phyloP scores from a whole-genome alignment of 2,888 invertebrate species.

The Eucera pruinosa region DNA sequence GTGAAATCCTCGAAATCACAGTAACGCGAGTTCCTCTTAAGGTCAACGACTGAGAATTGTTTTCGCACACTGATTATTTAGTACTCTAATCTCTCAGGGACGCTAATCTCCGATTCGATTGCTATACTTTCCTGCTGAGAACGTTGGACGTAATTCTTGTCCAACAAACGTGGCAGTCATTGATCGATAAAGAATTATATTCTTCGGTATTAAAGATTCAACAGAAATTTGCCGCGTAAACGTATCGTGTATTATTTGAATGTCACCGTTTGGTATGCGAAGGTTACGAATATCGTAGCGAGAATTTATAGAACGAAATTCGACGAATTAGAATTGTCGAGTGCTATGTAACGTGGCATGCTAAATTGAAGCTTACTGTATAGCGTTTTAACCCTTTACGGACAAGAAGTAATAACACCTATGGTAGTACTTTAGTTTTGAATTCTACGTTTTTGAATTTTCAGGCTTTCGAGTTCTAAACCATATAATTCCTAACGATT shows the following conservation, averaged over 20 bases:
- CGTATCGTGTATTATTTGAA: constrained; percentile 29
- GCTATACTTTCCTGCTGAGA: constrained; percentile 19
- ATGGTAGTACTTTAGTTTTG: too few species aligned
- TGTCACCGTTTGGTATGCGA: constrained; percentile 33
- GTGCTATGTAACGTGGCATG: too few species aligned
- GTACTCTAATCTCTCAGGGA: constrained; percentile 32
- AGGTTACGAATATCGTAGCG: constrained; percentile 30
- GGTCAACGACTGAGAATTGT: constrained; percentile 46
- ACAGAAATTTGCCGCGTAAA: constrained; percentile 4
- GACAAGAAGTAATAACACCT: too few species aligned
- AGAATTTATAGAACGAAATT: background rate
- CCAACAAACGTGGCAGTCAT: background rate
- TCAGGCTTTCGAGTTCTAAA: too few species aligned
- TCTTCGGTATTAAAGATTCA: constrained; percentile 33
- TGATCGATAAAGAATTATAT: constrained; percentile 38
- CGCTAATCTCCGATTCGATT: background rate
- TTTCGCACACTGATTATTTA: constrained; percentile 39
- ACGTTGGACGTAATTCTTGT: constrained; percentile 8
- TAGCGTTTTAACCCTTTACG: too few species aligned
- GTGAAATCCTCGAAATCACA: constrained; percentile 57
- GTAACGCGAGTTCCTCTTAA: constrained; percentile 30
- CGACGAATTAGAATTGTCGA: too few species aligned
- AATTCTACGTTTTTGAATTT: too few species aligned
- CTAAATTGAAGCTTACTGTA: too few species aligned
- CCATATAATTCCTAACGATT: too few species aligned